These are phyloP conservation scores for Leptothorax acervorum DNA, from an alignment of 2,888 invertebrate genomes.

Conservation along the genomic window DNA sequence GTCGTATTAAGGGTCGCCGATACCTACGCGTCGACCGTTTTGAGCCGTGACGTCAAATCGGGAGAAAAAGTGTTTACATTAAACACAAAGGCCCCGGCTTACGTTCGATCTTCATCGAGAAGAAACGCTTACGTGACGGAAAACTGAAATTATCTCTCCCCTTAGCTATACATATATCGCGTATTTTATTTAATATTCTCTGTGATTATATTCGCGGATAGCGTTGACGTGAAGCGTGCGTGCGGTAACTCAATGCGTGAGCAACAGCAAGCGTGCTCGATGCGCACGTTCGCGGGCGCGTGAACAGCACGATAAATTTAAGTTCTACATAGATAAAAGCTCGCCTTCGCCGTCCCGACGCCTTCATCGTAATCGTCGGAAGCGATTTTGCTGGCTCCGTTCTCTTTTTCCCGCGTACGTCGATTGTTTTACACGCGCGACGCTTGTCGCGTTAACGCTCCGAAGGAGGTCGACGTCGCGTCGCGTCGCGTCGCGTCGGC, in stretches of 20 bases:
- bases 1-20: neutral
- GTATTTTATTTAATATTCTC: slow-evolving; percentile 18
- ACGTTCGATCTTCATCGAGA: slow-evolving; percentile 13
- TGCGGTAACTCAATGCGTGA: neutral
- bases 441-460: neutral
- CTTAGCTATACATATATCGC: too few species aligned
- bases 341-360: neutral
- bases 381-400: neutral
- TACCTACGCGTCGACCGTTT: neutral
- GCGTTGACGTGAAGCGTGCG: neutral
- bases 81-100: slow-evolving; percentile 1
- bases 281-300: neutral
- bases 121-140: neutral
- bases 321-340: slow-evolving; percentile 26
- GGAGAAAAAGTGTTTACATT: neutral
- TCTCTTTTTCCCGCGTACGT: neutral
- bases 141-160: slow-evolving; percentile 10
- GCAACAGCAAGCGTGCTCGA: neutral
- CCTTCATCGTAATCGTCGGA: neutral
- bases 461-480: neutral
- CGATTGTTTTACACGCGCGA: slow-evolving; percentile 26
- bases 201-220: slow-evolving; percentile 1
- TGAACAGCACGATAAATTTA: slow-evolving; percentile 42
- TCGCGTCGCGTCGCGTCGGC: neutral
- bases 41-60: slow-evolving; percentile 27